Base-by-base conservation (phyloP, 2,888 invertebrate species). In the Athalia cordata region DNA sequence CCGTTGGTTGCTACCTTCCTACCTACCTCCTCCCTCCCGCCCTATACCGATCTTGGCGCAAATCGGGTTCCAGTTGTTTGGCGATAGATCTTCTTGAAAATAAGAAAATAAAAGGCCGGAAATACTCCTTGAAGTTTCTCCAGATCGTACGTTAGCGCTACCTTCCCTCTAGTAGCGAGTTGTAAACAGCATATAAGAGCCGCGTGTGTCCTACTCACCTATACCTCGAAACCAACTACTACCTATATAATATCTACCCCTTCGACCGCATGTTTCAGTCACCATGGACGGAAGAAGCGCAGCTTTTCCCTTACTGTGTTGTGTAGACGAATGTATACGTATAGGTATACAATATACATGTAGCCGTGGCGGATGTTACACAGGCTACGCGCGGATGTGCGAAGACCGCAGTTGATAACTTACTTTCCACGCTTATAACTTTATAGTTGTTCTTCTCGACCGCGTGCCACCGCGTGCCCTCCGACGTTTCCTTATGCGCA, bases 51-150 rank as follows among this genome's bases (percentile, higher is more conserved):
- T 52, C 68, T 50, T 68, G 52, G 57, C 72, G 72, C 59, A 47
- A 57, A 72, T n/a, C 72, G 68, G 68, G 68, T 57, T 75, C 43
- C 64, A 57, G 75, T 64, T 61, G 75, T 61, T 75, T 64, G 75
- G 62, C 75, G 75, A 64, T 52, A 62, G 75, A 61, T 64, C 50
- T 61, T 52, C 47, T 11, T 50, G 29, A 62, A 64, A 75, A 75
- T 49, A 64, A 75, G 78, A 64, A 80, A 82, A 81, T 81, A 84
- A 82, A 81, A 82, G 79, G 76, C 80, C 66, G 79, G 67, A 77
- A 81, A 80, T 81, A 76, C 81, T 79, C 78, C 77, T 70, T 76
- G 62, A 80, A 81, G 79, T 83, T 82, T 79, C 29, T 80, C 78
- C 50, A 77, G 77, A 74, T 81, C 80, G 80, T 82, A 79, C 55